Base-by-base conservation (phyloP, 2,797 vertebrate genomes). In the Synanceia verrucosa region DNA sequence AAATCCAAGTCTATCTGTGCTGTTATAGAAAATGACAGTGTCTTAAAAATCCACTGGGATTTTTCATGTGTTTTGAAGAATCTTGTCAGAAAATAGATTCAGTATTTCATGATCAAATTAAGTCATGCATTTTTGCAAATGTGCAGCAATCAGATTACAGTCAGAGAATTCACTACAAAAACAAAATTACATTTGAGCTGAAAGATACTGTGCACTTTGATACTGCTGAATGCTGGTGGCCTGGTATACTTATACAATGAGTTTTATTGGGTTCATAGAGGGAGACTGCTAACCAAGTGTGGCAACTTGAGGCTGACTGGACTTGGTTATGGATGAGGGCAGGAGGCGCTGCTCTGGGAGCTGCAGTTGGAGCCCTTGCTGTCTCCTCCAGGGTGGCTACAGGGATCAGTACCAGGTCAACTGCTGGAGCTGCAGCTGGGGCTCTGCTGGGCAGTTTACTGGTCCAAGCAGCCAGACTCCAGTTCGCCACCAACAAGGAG, bases 371-470 rank as follows among this genome's bases (percentile, higher is more conserved):
- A 6, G 52, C 37, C n/a, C 8, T 75, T 31, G 26, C 50, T 11
- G 64, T 75, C 16, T 81, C 76, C 37, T 66, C 39, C 4, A 59
- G 50, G 43, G 3, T 34, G 31, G 31, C 50, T 9, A 10, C 36
- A 14, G 41, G 77, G n/a, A 39, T 65, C 9, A 76, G 31, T 7
- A 9, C 43, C 44, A 70, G 65, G 56, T 73, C 71, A 47, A 74
- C 72, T 43, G 55, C 70, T 2, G 73, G 70, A 46, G 79, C 76
- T 37, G 74, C 63, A 60, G 73, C 63, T 21, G 87, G 84, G n/a
- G 70, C 73, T 50, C 55, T 84, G 34, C 55, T 88, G 70, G 78
- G 73, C 23, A 62, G 28, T 12, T 70, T 81, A 24, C 73, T 86
- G 65, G 28, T 75, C 24, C 71, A 60, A 37, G 13, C 33, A 63